These are phyloP conservation scores for Nothocercus julius DNA, from an alignment of 2,113 vertebrate species.

Conservation along the genomic window DNA sequence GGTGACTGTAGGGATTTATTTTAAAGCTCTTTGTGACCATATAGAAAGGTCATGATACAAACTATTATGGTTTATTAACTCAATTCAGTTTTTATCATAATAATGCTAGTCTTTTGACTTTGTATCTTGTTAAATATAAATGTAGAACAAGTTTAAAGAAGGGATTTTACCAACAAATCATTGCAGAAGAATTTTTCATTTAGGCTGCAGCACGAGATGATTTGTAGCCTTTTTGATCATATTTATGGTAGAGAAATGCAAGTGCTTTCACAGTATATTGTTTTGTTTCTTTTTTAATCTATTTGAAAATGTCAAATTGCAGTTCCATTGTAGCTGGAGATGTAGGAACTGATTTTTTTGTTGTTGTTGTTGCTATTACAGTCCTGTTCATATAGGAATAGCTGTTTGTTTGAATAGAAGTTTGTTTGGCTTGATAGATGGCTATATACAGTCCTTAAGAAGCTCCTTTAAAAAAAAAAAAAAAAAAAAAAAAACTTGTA, in stretches of 20 bases:
- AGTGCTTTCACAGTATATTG: not conserved
- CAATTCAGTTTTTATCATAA: conserved; percentile 20
- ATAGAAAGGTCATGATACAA: not conserved
- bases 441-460: not conserved
- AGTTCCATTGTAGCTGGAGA: not conserved
- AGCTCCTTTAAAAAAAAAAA: no score
- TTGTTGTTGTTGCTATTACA: not conserved
- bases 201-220: not conserved
- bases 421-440: not conserved
- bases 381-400: not conserved
- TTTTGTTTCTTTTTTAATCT: not conserved
- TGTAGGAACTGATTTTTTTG: not conserved
- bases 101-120: conserved; percentile 39
- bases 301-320: not conserved
- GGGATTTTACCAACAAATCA: not conserved
- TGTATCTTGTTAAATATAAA: not conserved
- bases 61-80: conserved; percentile 13
- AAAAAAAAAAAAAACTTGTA: not conserved
- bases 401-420: not conserved
- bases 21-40: not conserved
- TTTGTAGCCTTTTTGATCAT: not conserved
- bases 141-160: not conserved
- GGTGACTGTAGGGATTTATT: not conserved
- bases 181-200: not conserved
- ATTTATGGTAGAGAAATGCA: not conserved